These are phyloP conservation scores for Microtus ochrogaster DNA, from an alignment of 2,113 vertebrate genomes.

Conservation along the genomic window DNA sequence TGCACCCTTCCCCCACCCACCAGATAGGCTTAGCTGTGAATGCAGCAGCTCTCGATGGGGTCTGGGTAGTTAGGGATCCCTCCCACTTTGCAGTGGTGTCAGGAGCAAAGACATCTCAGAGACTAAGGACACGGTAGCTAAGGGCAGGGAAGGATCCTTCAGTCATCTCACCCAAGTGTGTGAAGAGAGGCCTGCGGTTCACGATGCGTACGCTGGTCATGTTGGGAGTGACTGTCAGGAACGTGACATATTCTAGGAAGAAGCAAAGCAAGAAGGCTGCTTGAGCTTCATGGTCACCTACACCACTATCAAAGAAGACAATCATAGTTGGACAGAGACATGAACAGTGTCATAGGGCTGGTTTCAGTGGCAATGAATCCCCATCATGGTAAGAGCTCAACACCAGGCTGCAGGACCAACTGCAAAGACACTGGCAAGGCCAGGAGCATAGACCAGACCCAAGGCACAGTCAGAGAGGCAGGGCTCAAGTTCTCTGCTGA, in stretches of 20 bases:
- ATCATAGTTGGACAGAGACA: accelerated
- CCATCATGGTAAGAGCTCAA: accelerated
- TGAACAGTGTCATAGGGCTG: accelerated
- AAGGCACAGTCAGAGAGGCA: accelerated
- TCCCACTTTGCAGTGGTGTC: background rate
- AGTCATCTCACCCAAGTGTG: constrained; percentile 93
- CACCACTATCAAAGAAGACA: background rate
- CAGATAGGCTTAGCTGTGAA: accelerated
- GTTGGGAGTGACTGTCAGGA: constrained; percentile 90
- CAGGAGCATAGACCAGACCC: background rate
- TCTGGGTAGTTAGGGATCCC: background rate
- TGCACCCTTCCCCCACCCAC: background rate
- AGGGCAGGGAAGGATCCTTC: accelerated
- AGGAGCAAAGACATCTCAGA: background rate
- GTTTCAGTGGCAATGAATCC: too few species aligned
- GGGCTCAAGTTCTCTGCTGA: background rate
- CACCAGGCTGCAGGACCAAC: background rate
- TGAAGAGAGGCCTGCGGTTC: constrained; percentile 94
- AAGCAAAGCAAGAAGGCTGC: constrained; percentile 31
- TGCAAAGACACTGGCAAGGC: background rate
- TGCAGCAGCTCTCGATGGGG: accelerated
- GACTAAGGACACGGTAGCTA: background rate
- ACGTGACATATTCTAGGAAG: constrained; percentile 92
- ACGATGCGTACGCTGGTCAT: constrained; percentile 87
- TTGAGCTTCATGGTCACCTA: background rate